These are phyloP conservation scores for Cancer borealis DNA, from an alignment of 2,888 invertebrate species.

Conservation along the genomic window DNA sequence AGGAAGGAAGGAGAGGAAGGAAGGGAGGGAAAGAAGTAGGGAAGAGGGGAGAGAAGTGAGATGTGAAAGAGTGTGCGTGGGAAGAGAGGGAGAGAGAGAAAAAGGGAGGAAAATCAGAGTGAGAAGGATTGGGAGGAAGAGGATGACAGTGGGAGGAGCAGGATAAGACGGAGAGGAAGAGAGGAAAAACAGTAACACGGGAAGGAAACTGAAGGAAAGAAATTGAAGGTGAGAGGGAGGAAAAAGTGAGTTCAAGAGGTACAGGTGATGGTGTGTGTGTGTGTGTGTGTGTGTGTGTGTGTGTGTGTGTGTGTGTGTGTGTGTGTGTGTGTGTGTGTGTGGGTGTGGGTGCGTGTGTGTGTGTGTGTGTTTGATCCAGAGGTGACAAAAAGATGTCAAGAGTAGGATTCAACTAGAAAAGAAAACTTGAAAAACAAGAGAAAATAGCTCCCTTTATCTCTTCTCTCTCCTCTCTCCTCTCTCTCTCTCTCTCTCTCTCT, in stretches of 20 bases:
- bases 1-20: background rate
- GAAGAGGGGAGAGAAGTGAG: background rate
- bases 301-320: constrained; percentile 5
- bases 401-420: background rate
- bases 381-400: background rate
- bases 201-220: background rate
- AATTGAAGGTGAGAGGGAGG: background rate
- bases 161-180: background rate
- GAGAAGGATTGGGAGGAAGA: background rate
- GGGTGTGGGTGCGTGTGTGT: background rate
- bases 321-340: background rate
- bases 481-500: constrained; percentile 40
- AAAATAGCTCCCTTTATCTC: background rate
- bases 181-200: background rate
- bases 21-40: background rate
- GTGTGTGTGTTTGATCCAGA: background rate
- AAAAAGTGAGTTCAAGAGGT: background rate
- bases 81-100: background rate
- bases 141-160: background rate
- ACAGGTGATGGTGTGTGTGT: background rate
- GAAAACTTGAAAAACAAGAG: background rate
- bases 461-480: constrained; percentile 40
- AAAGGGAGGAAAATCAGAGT: background rate
- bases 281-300: constrained; percentile 11
- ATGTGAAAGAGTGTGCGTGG: background rate